Evolutionary conservation across 2,797 vertebrate species (phyloP).

Genomic region (Mus minutoides): DNA sequence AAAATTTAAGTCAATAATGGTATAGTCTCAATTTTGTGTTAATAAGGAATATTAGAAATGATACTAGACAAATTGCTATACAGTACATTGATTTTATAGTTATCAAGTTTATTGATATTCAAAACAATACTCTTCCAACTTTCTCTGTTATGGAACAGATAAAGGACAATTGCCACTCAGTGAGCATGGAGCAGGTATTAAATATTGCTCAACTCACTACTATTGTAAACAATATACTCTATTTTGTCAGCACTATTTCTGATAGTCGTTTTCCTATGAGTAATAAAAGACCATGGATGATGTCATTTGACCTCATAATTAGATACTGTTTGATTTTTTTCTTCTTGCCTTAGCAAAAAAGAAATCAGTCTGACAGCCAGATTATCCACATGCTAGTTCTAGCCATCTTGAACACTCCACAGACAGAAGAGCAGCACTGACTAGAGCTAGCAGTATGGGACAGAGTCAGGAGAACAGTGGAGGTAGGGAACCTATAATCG

Average conservation of each 20-base stretch:
- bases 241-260: not conserved
- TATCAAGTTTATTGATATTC: not conserved
- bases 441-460: no score
- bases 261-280: not conserved
- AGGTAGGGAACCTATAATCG: not conserved
- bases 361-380: not conserved
- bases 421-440: not conserved
- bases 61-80: not conserved
- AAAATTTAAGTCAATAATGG: not conserved
- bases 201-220: not conserved
- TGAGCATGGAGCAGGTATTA: not conserved
- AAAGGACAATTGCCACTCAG: not conserved
- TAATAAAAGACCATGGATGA: not conserved
- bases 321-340: not conserved
- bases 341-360: not conserved
- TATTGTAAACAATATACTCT: not conserved
- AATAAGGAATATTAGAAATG: not conserved
- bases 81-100: not conserved
- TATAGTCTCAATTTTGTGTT: not conserved
- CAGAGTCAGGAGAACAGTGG: no score
- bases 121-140: not conserved
- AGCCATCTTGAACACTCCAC: not conserved
- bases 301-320: not conserved
- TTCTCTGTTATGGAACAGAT: not conserved
- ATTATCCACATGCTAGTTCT: not conserved